phyloP scores from a whole-genome alignment of 2,888 invertebrate genomes.

The Taphrorychus bicolor region DNA sequence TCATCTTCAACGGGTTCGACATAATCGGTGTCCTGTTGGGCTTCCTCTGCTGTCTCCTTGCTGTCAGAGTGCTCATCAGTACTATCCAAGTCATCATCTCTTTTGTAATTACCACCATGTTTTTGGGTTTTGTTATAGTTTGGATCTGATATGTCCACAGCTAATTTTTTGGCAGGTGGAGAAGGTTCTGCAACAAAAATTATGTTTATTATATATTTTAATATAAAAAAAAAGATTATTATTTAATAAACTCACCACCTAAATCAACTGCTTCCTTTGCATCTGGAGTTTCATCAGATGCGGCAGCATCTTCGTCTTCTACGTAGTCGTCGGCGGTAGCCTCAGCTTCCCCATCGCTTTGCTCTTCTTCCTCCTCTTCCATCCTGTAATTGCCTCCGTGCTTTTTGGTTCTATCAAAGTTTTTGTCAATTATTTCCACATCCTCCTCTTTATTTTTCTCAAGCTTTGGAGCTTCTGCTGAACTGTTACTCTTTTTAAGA shows the following conservation, averaged over 20 bases:
- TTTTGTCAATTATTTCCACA: conserved; percentile 15
- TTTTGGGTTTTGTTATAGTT: conserved; percentile 43
- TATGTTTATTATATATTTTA: not conserved
- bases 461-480: too few relatives aligned
- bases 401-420: conserved; percentile 41
- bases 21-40: not conserved
- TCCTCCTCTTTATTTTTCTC: not conserved
- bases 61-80: not conserved
- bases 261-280: not conserved
- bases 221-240: not conserved
- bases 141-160: not conserved
- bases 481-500: too few relatives aligned
- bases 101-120: conserved; percentile 43
- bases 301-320: not conserved
- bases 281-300: not conserved
- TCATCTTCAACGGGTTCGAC: not conserved
- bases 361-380: conserved; percentile 9
- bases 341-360: conserved; percentile 26
- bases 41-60: not conserved
- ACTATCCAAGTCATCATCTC: conserved; percentile 11
- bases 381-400: conserved; percentile 35
- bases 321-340: not conserved
- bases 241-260: not conserved
- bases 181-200: not conserved
- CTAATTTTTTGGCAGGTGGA: not conserved